A percentile compares a stretch with the other conserved stretches of the same genome.
These are phyloP conservation scores for Tenthredo mesomela DNA, from an alignment of 2,888 invertebrate species.

Conservation along the genomic window DNA sequence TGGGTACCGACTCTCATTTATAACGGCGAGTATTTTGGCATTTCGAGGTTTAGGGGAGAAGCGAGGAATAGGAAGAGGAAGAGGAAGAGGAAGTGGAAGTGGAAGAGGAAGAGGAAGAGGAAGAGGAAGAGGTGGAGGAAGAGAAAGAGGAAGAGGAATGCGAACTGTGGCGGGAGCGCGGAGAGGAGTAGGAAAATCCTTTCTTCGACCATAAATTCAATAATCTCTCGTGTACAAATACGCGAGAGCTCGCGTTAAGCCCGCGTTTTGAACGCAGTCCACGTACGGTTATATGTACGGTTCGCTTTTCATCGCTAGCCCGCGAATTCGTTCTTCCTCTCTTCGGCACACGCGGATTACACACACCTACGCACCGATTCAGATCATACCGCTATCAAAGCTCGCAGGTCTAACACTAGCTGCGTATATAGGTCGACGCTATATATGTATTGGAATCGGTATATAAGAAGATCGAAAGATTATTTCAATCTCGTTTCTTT, in stretches of 20 bases:
- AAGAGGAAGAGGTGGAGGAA: not conserved
- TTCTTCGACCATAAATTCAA: constrained; percentile 67
- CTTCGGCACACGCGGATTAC: not conserved
- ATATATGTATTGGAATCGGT: too few species aligned
- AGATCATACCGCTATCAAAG: not conserved
- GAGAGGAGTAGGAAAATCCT: constrained; percentile 57
- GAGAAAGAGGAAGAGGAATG: constrained; percentile 30
- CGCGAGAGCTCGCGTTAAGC: constrained; percentile 57
- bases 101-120: not conserved
- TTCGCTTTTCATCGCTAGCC: constrained; percentile 29
- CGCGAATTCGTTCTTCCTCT: constrained; percentile 10
- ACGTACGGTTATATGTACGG: constrained; percentile 60
- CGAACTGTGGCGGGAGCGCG: not conserved
- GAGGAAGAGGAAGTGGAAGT: not conserved
- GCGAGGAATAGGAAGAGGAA: too few species aligned
- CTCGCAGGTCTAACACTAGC: not conserved
- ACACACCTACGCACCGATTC: not conserved
- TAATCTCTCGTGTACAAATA: constrained; percentile 65
- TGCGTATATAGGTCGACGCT: too few species aligned
- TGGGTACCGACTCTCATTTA: not conserved
- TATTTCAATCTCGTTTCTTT: too few species aligned
- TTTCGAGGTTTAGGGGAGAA: not conserved
- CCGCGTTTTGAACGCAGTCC: constrained; percentile 62
- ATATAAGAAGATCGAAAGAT: too few species aligned
- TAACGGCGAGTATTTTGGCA: constrained; percentile 2